These are phyloP conservation scores for Enchytraeus crypticus DNA, from an alignment of 2,888 invertebrate genomes.

Conservation along the genomic window DNA sequence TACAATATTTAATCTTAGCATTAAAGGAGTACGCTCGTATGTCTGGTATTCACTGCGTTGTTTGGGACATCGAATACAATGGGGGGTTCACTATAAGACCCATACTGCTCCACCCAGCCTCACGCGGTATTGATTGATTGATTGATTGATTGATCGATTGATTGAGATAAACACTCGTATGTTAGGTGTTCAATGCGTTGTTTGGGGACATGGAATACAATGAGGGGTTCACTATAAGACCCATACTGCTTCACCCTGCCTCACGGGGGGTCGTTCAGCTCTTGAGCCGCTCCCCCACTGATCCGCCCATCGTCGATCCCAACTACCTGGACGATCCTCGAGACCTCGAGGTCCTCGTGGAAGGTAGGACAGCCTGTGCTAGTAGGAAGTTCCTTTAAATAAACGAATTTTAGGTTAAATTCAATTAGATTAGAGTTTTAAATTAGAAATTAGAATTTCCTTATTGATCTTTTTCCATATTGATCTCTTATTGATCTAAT, in stretches of 20 bases:
- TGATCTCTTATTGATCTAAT: too few relatives aligned
- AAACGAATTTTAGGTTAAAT: neutral
- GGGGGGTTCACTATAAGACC: slow-evolving; percentile 51
- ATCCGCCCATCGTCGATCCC: slow-evolving; percentile 73
- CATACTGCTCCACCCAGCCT: slow-evolving; percentile 64
- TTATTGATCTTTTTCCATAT: too few relatives aligned
- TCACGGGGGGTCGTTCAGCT: slow-evolving; percentile 67
- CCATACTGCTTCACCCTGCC: slow-evolving; percentile 64
- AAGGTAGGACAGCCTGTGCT: slow-evolving; percentile 50
- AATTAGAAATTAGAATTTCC: too few relatives aligned
- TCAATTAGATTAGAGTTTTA: neutral
- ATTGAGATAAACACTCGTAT: too few relatives aligned
- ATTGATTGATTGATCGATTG: too few relatives aligned
- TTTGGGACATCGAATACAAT: slow-evolving; percentile 18
- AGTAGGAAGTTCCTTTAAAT: neutral
- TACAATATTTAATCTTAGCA: too few relatives aligned
- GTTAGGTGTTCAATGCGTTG: slow-evolving; percentile 20
- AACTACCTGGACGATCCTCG: slow-evolving; percentile 64
- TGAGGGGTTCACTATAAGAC: slow-evolving; percentile 52
- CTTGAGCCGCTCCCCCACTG: slow-evolving; percentile 62
- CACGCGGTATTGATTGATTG: slow-evolving; percentile 66
- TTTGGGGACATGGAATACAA: slow-evolving; percentile 18
- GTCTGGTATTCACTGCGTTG: slow-evolving; percentile 20
- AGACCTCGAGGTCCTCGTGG: slow-evolving; percentile 69
- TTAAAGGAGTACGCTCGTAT: too few relatives aligned